A percentile compares a stretch with the other conserved stretches of the same genome.
Evolutionary conservation across 2,113 vertebrate genomes (phyloP).

Genomic region (Triplophysa tibetana): DNA sequence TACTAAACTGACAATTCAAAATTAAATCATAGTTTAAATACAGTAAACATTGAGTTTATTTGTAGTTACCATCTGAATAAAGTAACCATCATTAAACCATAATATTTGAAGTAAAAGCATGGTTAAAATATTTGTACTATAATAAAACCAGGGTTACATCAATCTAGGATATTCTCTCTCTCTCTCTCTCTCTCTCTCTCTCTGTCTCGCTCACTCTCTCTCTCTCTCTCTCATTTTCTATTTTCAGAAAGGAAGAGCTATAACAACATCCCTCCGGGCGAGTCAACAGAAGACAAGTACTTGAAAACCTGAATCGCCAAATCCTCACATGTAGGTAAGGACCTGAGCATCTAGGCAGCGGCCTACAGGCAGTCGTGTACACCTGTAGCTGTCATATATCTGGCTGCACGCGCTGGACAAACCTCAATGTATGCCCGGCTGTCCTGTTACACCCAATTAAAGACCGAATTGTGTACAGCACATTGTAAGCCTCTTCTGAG

Average conservation of each 20-base stretch:
- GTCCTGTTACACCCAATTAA: slow-evolving; percentile 61
- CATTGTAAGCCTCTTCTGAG: slow-evolving; percentile 65
- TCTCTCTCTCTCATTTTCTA: neutral
- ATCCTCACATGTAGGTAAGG: slow-evolving; percentile 28
- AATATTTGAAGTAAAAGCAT: too few relatives aligned
- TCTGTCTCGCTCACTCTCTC: neutral
- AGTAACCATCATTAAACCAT: too few relatives aligned
- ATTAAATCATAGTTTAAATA: too few relatives aligned
- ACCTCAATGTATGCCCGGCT: slow-evolving; percentile 59
- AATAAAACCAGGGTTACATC: neutral
- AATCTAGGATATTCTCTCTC: neutral
- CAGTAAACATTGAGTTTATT: too few relatives aligned
- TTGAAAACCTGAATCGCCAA: slow-evolving; percentile 35
- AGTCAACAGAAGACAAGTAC: slow-evolving; percentile 23
- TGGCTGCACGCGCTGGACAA: slow-evolving; percentile 44
- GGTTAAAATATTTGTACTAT: too few relatives aligned
- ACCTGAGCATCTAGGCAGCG: slow-evolving; percentile 57
- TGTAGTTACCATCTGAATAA: too few relatives aligned
- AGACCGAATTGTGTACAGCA: slow-evolving; percentile 58
- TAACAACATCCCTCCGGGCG: slow-evolving; percentile 10
- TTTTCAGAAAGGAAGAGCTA: slow-evolving; percentile 22
- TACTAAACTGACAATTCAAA: too few relatives aligned
- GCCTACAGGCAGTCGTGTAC: slow-evolving; percentile 53
- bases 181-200: neutral
- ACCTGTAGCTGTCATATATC: slow-evolving; percentile 58